Base-by-base conservation (phyloP, 2,113 vertebrate species). In the Hyla sarda region DNA sequence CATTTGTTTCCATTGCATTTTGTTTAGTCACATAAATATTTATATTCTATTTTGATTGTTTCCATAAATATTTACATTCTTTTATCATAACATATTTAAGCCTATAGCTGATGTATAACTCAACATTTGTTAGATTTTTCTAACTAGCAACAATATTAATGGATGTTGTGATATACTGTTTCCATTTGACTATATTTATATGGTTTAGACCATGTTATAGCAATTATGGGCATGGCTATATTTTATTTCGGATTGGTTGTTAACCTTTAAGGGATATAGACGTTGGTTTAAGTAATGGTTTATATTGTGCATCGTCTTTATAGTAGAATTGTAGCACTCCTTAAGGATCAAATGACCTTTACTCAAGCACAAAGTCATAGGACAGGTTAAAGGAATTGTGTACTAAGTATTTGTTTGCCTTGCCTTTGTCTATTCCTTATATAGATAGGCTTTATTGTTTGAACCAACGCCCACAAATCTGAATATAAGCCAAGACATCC, bases 391-490 rank as follows among this genome's bases (percentile, higher is more conserved):
- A 7, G 21, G 54, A n/a, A 25, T 34, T 16, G 56, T 60, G 34
- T 41, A n/a, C 41, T n/a, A 14, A 6, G 28, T 13, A 71, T 52
- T 69, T 25, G 28, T 34, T 71, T 50, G 17, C 21, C 1, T 23
- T 73, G n/a, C 56, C 14, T 8, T 50, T 82, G 30, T n/a, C n/a
- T n/a, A n/a, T n/a, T n/a, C n/a, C n/a, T n/a, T n/a, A n/a, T n/a
- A n/a, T n/a, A 78, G 28, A 78, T 17, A 52, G 21, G 23, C 60
- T 77, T 71, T 78, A 47, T n/a, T 41, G 32, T 80, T 37, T 52
- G 74, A 65, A 78, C 73, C 83, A 85, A 85, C 83, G 83, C 83
- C 74, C 83, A 78, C 13, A 78, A 52, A 62, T 62, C 72, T 60
- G 83, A 84, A 84, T 76, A 62, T 65, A 62, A 62, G 83, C 54